Evolutionary conservation across 2,888 invertebrate species (phyloP), one percentile per base, ranked within the genome.

Genomic region (Pristionchus arcanus): DNA sequence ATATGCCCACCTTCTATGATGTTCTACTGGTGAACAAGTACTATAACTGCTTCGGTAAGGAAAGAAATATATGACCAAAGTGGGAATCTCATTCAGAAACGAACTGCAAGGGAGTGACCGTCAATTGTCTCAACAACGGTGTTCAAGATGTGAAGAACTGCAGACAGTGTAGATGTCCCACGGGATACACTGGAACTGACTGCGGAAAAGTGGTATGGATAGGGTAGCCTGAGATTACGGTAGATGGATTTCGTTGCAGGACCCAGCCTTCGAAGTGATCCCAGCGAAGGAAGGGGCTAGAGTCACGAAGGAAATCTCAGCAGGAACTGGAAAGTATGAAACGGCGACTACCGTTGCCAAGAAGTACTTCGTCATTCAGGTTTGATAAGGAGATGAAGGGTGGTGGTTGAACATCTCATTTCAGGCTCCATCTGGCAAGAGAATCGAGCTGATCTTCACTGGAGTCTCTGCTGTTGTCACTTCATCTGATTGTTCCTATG

Each of bases 31-130:
- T 88, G 9, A 88, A 88, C 59, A 74, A 88, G 88, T 88, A 88
- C 77, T 88, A 88, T 77, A 71, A 88, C 74, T 88, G 88, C 77
- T 53, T 68, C 37, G 88, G 77, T 74, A 28, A 59, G 85, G 25
- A 11, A n/a, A 15, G 21, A 37, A 13, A 77, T 34, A 9, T 4
- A 11, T 9, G 2, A 16, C 37, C 31, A 5, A 2, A 77, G 42
- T 42, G 11, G 5, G 25, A 77, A 31, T 25, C 53, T 28, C 28
- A 0, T 66, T 66, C 87, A 87, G 87, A 66, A 28, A 21, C 66
- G 49, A 68, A 68, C 28, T 68, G 68, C 68, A 68, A 66, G 49
- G 87, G 68, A 42, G 49, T 42, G n/a, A 28, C 87, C 21, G 87
- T 68, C 42, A 28, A 68, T 2, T 87, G 87, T 59, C 42, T 34